phyloP scores from a whole-genome alignment of 2,797 vertebrate genomes.

The Arremon brunneinucha region DNA sequence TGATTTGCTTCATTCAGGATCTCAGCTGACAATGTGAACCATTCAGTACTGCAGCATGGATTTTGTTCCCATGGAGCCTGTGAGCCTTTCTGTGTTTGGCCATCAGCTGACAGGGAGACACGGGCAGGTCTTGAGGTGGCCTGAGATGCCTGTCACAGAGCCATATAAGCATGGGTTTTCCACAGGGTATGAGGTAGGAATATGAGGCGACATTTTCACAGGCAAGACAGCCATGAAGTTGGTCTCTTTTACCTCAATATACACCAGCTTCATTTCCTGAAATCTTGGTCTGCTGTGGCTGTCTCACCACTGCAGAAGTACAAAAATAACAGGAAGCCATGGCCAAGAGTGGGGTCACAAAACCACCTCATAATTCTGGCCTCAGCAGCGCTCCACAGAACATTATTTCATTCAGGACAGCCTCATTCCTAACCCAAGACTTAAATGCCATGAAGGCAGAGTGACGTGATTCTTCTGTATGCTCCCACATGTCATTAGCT shows the following conservation, averaged over 20 bases:
- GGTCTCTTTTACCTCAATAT: background rate
- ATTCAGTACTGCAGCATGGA: background rate
- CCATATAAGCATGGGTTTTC: background rate
- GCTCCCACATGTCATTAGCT: background rate
- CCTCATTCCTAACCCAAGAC: background rate
- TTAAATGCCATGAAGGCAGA: background rate
- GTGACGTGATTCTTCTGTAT: background rate
- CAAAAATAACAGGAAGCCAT: background rate
- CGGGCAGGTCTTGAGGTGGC: fast-evolving
- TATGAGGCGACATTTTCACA: background rate
- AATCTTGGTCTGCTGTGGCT: background rate
- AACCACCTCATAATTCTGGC: fast-evolving
- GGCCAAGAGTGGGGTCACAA: background rate
- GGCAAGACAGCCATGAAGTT: fast-evolving
- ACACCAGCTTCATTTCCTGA: fast-evolving
- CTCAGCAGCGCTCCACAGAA: fast-evolving
- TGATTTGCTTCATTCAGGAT: background rate
- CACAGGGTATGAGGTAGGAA: background rate
- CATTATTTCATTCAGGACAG: background rate
- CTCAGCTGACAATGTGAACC: background rate
- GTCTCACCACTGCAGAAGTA: background rate
- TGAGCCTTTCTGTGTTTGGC: background rate
- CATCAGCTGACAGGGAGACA: background rate
- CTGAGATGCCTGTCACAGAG: background rate
- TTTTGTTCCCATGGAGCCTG: background rate